phyloP scores from a whole-genome alignment of 1,140 invertebrate species.

The Drosophila auraria region DNA sequence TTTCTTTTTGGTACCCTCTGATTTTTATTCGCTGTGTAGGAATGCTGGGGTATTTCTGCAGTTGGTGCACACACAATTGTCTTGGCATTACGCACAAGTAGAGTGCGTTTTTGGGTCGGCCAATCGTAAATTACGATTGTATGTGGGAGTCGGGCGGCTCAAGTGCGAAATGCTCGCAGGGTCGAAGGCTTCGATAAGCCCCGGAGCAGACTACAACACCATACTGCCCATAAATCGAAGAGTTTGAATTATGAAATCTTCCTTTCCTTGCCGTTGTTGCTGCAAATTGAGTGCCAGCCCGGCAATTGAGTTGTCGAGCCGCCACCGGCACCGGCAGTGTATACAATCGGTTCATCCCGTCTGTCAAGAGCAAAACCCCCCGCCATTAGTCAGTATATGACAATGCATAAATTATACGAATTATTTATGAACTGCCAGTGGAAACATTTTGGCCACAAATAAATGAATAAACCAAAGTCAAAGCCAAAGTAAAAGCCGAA shows the following conservation, averaged over 20 bases:
- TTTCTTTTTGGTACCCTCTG: background rate
- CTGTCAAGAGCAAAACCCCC: constrained; percentile 49
- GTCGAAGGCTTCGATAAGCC: constrained; percentile 28
- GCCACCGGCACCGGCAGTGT: constrained; percentile 10
- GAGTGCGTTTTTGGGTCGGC: constrained; percentile 33
- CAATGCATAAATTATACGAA: constrained; percentile 69
- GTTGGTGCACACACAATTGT: constrained; percentile 56
- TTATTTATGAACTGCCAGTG: constrained; percentile 60
- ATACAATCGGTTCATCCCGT: constrained; percentile 59
- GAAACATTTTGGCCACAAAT: constrained; percentile 46
- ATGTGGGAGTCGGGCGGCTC: constrained; percentile 24
- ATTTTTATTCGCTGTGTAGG: constrained; percentile 1
- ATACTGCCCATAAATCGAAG: constrained; percentile 54
- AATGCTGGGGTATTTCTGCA: constrained; percentile 11
- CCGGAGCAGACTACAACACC: constrained; percentile 8
- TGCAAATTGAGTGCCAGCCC: constrained; percentile 48
- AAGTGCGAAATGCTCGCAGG: constrained; percentile 49
- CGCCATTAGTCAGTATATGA: constrained; percentile 60
- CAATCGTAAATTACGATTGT: constrained; percentile 67
- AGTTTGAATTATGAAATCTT: constrained; percentile 67
- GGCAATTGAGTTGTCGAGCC: constrained; percentile 39
- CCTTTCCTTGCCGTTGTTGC: background rate
- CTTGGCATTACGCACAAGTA: constrained; percentile 55
- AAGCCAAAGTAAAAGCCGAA: constrained; percentile 7
- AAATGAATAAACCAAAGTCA: constrained; percentile 33